phyloP scores from a whole-genome alignment of 2,888 invertebrate species.

The Cantharis lateralis region DNA sequence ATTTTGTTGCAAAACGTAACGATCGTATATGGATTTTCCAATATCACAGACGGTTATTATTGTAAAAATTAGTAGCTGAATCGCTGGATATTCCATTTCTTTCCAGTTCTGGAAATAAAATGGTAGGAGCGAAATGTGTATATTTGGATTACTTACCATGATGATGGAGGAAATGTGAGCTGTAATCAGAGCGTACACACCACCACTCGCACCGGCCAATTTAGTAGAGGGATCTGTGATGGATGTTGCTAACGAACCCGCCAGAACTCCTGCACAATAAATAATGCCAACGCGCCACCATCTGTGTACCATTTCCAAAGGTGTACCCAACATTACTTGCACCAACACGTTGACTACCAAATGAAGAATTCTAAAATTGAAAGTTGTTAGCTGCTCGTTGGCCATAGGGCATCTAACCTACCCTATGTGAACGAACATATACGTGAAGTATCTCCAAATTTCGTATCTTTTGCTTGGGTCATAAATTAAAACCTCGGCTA shows the following conservation, averaged over 20 bases:
- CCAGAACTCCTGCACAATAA: constrained; percentile 82
- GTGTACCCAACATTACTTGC: constrained; percentile 90
- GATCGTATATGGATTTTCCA: constrained; percentile 87
- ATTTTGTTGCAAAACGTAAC: constrained; percentile 71
- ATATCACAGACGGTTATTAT: constrained; percentile 82
- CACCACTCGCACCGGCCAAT: constrained; percentile 93
- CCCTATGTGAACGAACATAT: constrained; percentile 96
- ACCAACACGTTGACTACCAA: constrained; percentile 88
- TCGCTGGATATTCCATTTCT: constrained; percentile 93
- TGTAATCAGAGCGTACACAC: constrained; percentile 91
- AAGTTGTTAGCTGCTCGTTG: background rate
- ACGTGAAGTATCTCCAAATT: constrained; percentile 91
- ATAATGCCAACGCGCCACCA: constrained; percentile 90
- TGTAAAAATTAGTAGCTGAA: constrained; percentile 82
- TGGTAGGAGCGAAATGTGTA: background rate
- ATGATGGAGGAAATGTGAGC: constrained; percentile 92
- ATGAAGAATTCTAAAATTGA: constrained; percentile 73
- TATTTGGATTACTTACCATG: constrained; percentile 67
- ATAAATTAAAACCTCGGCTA: constrained; percentile 83
- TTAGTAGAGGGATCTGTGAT: constrained; percentile 78
- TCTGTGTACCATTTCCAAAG: constrained; percentile 94
- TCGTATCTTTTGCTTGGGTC: constrained; percentile 83
- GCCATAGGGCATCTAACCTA: constrained; percentile 43
- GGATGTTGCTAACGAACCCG: constrained; percentile 83
- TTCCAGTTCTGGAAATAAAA: constrained; percentile 79